These are phyloP conservation scores for Odontamblyopus lacepedii DNA, from an alignment of 2,797 vertebrate genomes.

Conservation along the genomic window DNA sequence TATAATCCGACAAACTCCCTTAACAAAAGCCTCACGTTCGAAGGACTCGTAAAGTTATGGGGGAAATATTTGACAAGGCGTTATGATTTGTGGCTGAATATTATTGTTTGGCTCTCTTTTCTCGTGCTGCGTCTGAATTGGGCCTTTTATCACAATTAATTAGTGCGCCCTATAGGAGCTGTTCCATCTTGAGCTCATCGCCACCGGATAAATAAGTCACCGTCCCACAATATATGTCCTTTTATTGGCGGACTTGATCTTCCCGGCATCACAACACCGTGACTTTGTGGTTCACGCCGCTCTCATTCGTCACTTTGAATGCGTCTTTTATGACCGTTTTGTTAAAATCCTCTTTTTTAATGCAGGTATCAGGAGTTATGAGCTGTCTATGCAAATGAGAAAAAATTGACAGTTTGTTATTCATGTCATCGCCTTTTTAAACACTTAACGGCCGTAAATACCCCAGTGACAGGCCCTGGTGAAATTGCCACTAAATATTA, in stretches of 20 bases:
- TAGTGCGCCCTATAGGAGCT: constrained; percentile 81
- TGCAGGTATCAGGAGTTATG: constrained; percentile 85
- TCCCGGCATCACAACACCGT: constrained; percentile 75
- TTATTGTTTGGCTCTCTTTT: constrained; percentile 81
- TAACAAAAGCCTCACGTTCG: constrained; percentile 76
- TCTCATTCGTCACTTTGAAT: constrained; percentile 81
- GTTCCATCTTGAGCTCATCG: constrained; percentile 85
- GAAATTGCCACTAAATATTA: constrained; percentile 90
- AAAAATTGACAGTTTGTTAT: constrained; percentile 87
- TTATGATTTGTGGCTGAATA: constrained; percentile 81
- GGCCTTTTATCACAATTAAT: constrained; percentile 88
- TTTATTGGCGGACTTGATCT: constrained; percentile 86
- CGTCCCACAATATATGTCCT: constrained; percentile 82
- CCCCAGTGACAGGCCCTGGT: constrained; percentile 74
- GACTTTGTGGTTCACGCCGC: constrained; percentile 78
- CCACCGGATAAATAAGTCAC: constrained; percentile 82
- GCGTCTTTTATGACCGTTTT: constrained; percentile 85
- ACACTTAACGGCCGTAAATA: constrained; percentile 86
- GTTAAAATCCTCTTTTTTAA: constrained; percentile 86
- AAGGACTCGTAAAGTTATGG: constrained; percentile 79
- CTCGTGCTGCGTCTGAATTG: constrained; percentile 76
- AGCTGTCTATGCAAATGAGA: constrained; percentile 85
- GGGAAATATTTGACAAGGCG: constrained; percentile 78
- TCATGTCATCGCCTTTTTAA: constrained; percentile 87
- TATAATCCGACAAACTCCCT: constrained; percentile 54